phyloP scores from a whole-genome alignment of 2,888 invertebrate genomes.

The Cordilura impudica region DNA sequence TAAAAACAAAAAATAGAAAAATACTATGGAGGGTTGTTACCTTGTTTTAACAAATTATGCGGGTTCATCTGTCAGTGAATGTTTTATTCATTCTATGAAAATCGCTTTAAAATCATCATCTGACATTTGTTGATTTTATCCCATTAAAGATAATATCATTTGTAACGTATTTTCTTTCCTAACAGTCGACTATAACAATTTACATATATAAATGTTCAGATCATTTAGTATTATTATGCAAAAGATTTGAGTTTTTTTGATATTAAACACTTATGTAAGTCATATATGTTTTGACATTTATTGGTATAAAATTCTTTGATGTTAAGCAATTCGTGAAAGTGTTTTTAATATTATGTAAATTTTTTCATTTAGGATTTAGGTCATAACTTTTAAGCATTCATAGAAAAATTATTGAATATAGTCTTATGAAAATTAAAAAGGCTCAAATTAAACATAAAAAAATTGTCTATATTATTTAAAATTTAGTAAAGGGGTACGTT shows the following conservation, averaged over 20 bases:
- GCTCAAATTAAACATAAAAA: no score
- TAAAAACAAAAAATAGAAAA: background rate
- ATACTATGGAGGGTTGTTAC: constrained; percentile 5
- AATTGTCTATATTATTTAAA: no score
- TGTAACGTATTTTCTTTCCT: background rate
- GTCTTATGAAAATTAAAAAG: constrained; percentile 72
- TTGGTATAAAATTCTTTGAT: background rate
- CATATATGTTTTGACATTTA: background rate
- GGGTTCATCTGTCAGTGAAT: constrained; percentile 21
- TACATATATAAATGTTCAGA: background rate
- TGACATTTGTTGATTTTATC: constrained; percentile 57
- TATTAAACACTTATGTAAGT: background rate
- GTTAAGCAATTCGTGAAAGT: background rate
- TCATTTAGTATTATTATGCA: background rate
- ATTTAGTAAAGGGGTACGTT: no score
- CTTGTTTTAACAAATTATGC: constrained; percentile 22
- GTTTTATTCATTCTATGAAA: constrained; percentile 16
- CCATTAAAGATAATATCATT: constrained; percentile 43
- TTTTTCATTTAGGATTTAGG: no score
- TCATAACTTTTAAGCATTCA: no score
- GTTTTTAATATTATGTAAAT: background rate
- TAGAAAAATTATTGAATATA: constrained; percentile 65
- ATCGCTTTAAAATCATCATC: constrained; percentile 44
- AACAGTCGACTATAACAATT: background rate
- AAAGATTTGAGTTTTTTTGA: background rate